These are phyloP conservation scores for Phengaris arion DNA, from an alignment of 2,888 invertebrate genomes.

Conservation along the genomic window DNA sequence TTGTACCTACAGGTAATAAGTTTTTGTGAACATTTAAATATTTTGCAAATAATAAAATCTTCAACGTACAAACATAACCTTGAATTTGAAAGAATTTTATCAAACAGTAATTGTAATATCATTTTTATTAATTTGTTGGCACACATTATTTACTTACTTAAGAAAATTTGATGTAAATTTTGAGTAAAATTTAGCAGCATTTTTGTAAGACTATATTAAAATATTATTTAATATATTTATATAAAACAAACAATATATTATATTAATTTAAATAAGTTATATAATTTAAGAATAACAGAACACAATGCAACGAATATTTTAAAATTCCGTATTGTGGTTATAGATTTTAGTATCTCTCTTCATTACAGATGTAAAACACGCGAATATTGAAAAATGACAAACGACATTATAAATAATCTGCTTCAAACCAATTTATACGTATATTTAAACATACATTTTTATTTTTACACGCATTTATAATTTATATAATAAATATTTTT, in stretches of 20 bases:
- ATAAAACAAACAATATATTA: too few species aligned
- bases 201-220: too few species aligned
- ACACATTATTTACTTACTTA: not conserved
- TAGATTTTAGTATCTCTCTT: not conserved
- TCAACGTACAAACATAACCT: not conserved
- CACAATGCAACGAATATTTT: too few species aligned
- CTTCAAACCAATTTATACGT: not conserved
- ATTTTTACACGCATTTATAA: not conserved
- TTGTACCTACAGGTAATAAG: not conserved
- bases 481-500: too few species aligned
- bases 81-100: conserved; percentile 7
- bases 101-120: not conserved
- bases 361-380: not conserved
- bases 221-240: too few species aligned
- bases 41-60: conserved; percentile 29
- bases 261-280: too few species aligned
- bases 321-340: not conserved
- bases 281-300: too few species aligned
- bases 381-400: not conserved
- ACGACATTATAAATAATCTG: not conserved
- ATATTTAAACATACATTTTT: not conserved
- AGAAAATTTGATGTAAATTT: not conserved
- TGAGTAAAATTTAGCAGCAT: not conserved
- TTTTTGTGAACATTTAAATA: conserved; percentile 7
- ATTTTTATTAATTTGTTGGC: not conserved